Percentiles rank a stretch among this genome's conserved stretches.
Conservation (phyloP, 2,797 vertebrate species). For the Poeciliopsis gracilis region DNA sequence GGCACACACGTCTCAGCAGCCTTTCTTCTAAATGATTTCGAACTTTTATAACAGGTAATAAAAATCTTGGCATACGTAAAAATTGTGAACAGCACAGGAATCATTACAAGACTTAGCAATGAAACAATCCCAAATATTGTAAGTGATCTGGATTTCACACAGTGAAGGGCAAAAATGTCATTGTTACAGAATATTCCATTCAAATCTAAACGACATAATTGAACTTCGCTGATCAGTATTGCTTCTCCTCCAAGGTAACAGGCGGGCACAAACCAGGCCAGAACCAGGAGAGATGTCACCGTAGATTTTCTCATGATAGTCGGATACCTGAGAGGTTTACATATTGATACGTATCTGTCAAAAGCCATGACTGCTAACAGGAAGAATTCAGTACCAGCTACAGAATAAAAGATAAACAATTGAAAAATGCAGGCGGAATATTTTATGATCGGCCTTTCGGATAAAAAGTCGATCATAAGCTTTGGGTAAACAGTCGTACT, state of each 20-base stretch:
- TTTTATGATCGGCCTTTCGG: slow-evolving; percentile 37
- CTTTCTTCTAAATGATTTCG: slow-evolving; percentile 31
- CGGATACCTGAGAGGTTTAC: slow-evolving; percentile 46
- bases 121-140: not conserved
- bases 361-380: slow-evolving; percentile 49
- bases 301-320: slow-evolving; percentile 18
- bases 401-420: slow-evolving; percentile 13
- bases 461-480: slow-evolving; percentile 34
- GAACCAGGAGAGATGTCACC: not conserved
- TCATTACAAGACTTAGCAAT: not conserved
- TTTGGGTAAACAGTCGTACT: too few relatives aligned
- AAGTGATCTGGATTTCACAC: accelerated
- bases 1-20: slow-evolving; percentile 52
- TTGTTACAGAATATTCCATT: slow-evolving; percentile 48
- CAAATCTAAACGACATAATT: slow-evolving; percentile 21
- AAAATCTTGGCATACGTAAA: slow-evolving; percentile 52
- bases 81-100: slow-evolving; percentile 25
- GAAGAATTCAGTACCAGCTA: slow-evolving; percentile 25
- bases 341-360: slow-evolving; percentile 56
- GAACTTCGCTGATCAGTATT: not conserved
- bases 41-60: slow-evolving; percentile 7
- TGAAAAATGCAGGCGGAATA: slow-evolving; percentile 34
- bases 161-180: not conserved
- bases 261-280: slow-evolving; percentile 26
- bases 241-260: not conserved